Conservation (phyloP, 1,140 invertebrate species). For the Glossosoma conforme region DNA sequence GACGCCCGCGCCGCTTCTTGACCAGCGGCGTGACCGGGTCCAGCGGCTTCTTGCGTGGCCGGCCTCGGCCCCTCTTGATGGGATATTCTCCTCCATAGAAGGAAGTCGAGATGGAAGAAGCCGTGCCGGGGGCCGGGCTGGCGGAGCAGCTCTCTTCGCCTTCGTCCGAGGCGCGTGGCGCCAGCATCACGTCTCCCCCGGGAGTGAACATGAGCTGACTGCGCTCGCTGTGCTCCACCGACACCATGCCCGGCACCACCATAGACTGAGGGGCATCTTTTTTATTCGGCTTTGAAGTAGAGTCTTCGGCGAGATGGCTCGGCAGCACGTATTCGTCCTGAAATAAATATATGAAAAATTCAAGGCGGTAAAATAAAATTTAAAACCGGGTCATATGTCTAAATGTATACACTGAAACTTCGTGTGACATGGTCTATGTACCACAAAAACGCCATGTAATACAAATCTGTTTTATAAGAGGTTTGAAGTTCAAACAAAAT, state of each 20-base stretch:
- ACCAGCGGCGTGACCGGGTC: slow-evolving; percentile 40
- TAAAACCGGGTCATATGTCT: too few species aligned
- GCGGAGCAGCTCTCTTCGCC: neutral
- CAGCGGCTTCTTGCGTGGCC: slow-evolving; percentile 45
- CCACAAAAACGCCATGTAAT: too few species aligned
- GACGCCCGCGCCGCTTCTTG: slow-evolving; percentile 44
- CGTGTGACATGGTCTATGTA: too few species aligned
- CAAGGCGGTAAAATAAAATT: neutral
- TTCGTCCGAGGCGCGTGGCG: slow-evolving; percentile 29
- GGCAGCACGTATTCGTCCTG: slow-evolving; percentile 30
- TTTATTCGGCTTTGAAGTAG: slow-evolving; percentile 40
- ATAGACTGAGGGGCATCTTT: slow-evolving; percentile 35
- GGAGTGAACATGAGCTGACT: slow-evolving; percentile 46
- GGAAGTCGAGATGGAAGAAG: slow-evolving; percentile 5
- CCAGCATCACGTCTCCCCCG: slow-evolving; percentile 45
- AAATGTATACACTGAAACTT: too few species aligned
- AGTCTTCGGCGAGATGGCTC: slow-evolving; percentile 37
- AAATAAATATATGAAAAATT: slow-evolving; percentile 3
- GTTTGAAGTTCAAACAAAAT: too few species aligned
- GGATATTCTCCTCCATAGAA: slow-evolving; percentile 31
- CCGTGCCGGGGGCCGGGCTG: neutral
- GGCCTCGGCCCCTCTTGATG: slow-evolving; percentile 38
- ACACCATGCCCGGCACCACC: slow-evolving; percentile 47
- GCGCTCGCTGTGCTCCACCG: slow-evolving; percentile 44
- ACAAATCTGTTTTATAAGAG: too few species aligned